These are phyloP conservation scores for Stichodactyla helianthus DNA, from an alignment of 64 coral and sea anemone species.

Conservation along the genomic window DNA sequence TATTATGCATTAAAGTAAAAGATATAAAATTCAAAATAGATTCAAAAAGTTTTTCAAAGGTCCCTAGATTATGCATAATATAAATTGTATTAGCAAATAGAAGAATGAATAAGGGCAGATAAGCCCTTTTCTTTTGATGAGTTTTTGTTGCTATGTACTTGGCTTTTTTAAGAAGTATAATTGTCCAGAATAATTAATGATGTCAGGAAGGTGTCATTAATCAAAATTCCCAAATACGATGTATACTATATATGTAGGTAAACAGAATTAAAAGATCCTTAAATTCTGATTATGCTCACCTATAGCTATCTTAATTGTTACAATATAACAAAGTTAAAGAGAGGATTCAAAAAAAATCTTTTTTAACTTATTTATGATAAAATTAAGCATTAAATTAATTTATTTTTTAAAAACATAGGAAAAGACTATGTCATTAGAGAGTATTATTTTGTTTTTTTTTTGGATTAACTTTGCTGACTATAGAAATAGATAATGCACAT, in stretches of 20 bases:
- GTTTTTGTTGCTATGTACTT: conserved; percentile 1
- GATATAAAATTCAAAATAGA: background rate
- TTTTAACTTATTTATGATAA: too few species aligned
- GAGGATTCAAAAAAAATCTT: too few species aligned
- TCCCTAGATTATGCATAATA: too few species aligned
- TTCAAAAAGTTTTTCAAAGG: background rate
- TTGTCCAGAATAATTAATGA: background rate
- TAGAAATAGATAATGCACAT: background rate
- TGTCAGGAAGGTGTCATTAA: background rate
- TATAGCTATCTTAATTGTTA: too few species aligned
- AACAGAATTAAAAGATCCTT: background rate
- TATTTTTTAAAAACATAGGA: too few species aligned
- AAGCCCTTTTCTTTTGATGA: background rate
- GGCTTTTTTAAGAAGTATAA: background rate
- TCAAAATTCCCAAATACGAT: background rate
- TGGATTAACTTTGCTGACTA: background rate
- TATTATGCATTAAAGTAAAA: too few species aligned
- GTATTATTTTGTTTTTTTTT: background rate
- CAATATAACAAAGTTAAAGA: too few species aligned
- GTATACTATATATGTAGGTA: background rate
- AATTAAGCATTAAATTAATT: too few species aligned
- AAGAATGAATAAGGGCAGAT: too few species aligned
- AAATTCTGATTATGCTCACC: background rate
- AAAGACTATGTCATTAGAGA: too few species aligned
- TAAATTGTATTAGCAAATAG: too few species aligned